phyloP scores from a whole-genome alignment of 2,113 vertebrate species.

The Onychostruthus taczanowskii region DNA sequence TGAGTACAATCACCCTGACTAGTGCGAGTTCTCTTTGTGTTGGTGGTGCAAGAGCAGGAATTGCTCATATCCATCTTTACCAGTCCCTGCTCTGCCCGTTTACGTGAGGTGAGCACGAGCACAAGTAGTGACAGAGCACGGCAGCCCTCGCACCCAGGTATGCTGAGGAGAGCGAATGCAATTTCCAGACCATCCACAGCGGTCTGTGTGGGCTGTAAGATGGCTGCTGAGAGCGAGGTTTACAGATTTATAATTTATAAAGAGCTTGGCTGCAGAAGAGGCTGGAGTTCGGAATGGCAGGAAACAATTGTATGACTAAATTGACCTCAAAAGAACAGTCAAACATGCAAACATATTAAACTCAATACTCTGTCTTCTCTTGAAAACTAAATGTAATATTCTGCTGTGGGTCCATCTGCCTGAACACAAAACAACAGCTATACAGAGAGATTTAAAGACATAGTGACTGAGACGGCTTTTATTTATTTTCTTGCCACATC shows the following conservation, averaged over 20 bases:
- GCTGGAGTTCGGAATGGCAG: background rate
- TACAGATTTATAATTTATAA: conserved; percentile 55
- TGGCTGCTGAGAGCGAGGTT: conserved; percentile 20
- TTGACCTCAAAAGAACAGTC: conserved; percentile 20
- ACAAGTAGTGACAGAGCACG: background rate
- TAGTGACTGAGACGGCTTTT: background rate
- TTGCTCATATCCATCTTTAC: background rate
- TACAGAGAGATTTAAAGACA: conserved; percentile 25
- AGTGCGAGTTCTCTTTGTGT: background rate
- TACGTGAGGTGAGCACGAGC: fast-evolving
- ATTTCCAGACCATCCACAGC: background rate
- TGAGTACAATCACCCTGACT: background rate
- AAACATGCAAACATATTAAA: background rate
- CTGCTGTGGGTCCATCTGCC: background rate
- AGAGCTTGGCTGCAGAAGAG: conserved; percentile 20
- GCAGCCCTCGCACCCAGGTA: background rate
- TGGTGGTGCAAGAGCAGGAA: background rate
- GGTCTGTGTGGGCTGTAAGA: conserved; percentile 1
- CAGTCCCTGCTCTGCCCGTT: background rate
- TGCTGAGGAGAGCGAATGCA: background rate
- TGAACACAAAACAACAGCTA: background rate
- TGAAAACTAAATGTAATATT: background rate
- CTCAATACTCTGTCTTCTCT: background rate
- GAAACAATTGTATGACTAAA: background rate
- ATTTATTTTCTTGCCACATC: conserved; percentile 40